Evolutionary conservation across 2,113 vertebrate species (phyloP).

Genomic region (Antidorcas marsupialis): DNA sequence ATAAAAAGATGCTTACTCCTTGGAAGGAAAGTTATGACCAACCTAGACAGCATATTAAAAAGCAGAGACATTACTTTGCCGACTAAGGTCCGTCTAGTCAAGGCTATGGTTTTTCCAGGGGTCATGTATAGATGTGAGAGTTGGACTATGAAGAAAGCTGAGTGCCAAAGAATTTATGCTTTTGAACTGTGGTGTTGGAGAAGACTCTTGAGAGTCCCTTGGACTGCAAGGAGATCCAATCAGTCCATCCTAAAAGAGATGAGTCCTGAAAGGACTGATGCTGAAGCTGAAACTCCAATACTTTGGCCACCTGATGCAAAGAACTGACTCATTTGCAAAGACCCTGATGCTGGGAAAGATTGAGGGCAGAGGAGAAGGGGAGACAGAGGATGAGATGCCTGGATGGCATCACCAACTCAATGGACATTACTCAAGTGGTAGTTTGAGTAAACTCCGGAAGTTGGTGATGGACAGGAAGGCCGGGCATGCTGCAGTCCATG

Average conservation of each 20-base stretch:
- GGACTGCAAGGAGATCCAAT: not conserved
- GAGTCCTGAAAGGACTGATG: not conserved
- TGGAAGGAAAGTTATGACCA: not conserved
- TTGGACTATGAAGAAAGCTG: not conserved
- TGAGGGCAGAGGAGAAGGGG: not conserved
- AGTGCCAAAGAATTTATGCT: not conserved
- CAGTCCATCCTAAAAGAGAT: not conserved
- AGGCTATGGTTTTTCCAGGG: not conserved
- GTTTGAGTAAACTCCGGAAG: not conserved
- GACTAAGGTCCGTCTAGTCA: not conserved
- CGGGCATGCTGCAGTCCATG: not conserved
- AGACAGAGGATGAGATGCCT: not conserved
- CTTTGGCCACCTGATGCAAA: not conserved
- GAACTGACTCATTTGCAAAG: not conserved
- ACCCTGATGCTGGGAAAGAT: not conserved
- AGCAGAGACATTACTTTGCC: not conserved
- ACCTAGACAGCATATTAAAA: not conserved
- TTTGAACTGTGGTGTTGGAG: not conserved
- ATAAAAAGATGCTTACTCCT: not conserved
- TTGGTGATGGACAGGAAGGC: not conserved
- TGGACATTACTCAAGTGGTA: not conserved
- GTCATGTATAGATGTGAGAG: not conserved
- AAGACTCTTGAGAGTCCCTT: not conserved
- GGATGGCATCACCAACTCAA: not conserved
- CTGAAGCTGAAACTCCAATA: not conserved